Evolutionary conservation across 2,888 invertebrate genomes (phyloP), one percentile per base, ranked within the genome.

Genomic region (Apomyelois bistriatella): DNA sequence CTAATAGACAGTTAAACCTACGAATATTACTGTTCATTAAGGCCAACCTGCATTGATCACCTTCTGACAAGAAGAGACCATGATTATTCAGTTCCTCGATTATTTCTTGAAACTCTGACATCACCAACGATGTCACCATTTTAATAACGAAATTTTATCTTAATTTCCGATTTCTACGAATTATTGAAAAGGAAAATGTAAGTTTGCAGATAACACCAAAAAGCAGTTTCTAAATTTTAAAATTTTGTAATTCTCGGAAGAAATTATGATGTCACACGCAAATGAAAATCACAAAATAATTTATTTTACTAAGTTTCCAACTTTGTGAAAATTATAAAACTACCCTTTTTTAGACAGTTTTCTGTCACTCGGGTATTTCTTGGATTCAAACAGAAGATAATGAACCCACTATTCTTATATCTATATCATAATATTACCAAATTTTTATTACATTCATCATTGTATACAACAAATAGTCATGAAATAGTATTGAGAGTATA

Each of bases 101-200:
- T 32, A 8, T 17, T 58, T 53, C 51, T 49, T n/a, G 46, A 48
- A 57, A 55, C 38, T 15, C 17, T 57, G 54, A 54, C 55, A 50
- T 58, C 55, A 57, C 36, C 16, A 30, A 9, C 17, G 17, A 53
- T 49, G 47, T 46, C 46, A 55, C 43, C 42, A 36, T 48, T 48
- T 48, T 16, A 17, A 48, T 41, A 37, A 40, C 47, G 38, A 54
- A 15, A 32, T 37, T 17, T 42, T 42, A 48, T 42, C 41, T 36
- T 16, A 48, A 36, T 36, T 42, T 53, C 36, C 37, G 36, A 43
- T 28, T 53, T 48, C 42, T 13, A 22, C 10, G 48, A 48, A 48
- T 36, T 36, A 43, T 42, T n/a, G 48, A 53, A 48, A 48, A 53
- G 48, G 48, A 48, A 53, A 48, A 41, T 36, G 42, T 42, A 9